Base-by-base conservation (phyloP, 2,797 vertebrate genomes). In the Coranthus polyacanthus region DNA sequence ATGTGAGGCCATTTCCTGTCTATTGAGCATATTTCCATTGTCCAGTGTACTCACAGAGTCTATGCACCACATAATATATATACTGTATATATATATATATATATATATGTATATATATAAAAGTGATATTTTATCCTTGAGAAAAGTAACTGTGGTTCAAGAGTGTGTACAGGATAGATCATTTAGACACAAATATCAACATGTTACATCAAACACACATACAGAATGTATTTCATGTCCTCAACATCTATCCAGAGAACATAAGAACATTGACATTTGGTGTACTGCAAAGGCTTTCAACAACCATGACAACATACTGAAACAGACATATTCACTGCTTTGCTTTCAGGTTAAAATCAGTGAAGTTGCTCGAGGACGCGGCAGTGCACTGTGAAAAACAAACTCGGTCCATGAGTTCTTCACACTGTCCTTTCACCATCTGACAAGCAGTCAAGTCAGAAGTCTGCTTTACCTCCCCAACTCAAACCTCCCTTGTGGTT, bases 31-130 rank as follows among this genome's bases (percentile, higher is more conserved):
- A 57, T 84, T 53, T 68, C 46, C 47, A 78, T 53, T 62, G 82
- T 92, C 89, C 90, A 92, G 90, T 92, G 91, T 92, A 88, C 85
- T 91, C 88, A 88, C 83, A 82, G 81, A 89, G 82, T 88, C 84
- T 84, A 86, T 87, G 80, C 82, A 90, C 72, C 71, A 83, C 78
- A 83, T 60, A 82, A 78, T 56, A 75, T 73, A 61, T 70, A 82
- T 78, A 3, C 3, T 2, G 6, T 24, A 24, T 24, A 24, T 24
- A 24, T 24, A 6, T 24, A 6, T 24, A 6, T 24, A 6, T 24
- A 6, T 24, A 6, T 24, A 6, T 24, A 6, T 24, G 22, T 24
- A 7, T 29, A 5, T 29, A 29, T 29, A 29, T 3, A 84, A 77
- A 79, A 68, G 77, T 84, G 68, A 83, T 72, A 79, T 73, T 83